phyloP scores from a whole-genome alignment of 2,888 invertebrate species.

The Leptopilina myrica region DNA sequence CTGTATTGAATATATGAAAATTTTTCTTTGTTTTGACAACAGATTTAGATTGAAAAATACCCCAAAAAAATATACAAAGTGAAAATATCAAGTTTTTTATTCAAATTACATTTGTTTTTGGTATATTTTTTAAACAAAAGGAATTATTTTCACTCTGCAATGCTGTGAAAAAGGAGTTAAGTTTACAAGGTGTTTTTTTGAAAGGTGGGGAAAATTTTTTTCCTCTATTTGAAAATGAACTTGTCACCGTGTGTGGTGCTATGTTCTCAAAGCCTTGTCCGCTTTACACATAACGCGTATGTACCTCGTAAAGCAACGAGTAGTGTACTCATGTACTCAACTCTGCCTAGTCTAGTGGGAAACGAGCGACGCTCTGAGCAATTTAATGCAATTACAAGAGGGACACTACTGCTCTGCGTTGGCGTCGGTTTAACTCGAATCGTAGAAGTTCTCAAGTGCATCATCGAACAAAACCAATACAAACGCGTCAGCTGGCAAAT shows the following conservation, averaged over 20 bases:
- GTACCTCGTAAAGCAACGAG: slow-evolving; percentile 33
- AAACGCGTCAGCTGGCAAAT: neutral
- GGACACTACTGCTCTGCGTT: slow-evolving; percentile 20
- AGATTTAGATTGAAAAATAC: no score
- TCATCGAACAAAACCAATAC: slow-evolving; percentile 29
- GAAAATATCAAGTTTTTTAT: no score
- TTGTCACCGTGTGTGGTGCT: slow-evolving; percentile 1
- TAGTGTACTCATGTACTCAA: slow-evolving; percentile 25
- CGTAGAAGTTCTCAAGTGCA: slow-evolving; percentile 28
- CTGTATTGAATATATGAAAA: no score
- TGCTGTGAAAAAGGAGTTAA: no score
- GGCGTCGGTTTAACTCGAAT: slow-evolving; percentile 26
- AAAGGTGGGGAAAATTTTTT: neutral
- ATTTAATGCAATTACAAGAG: slow-evolving; percentile 35
- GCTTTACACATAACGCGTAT: slow-evolving; percentile 35
- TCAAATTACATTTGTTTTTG: no score
- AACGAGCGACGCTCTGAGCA: slow-evolving; percentile 20
- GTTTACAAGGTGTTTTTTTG: neutral
- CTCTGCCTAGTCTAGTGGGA: slow-evolving; percentile 37
- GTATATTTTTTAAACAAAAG: no score
- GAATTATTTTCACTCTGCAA: no score
- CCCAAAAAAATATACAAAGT: no score
- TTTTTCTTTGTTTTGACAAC: no score
- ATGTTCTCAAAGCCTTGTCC: slow-evolving; percentile 32
- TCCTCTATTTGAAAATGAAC: slow-evolving; percentile 17